phyloP scores from a whole-genome alignment of 2,888 invertebrate species.

The Orchesella flavescens region DNA sequence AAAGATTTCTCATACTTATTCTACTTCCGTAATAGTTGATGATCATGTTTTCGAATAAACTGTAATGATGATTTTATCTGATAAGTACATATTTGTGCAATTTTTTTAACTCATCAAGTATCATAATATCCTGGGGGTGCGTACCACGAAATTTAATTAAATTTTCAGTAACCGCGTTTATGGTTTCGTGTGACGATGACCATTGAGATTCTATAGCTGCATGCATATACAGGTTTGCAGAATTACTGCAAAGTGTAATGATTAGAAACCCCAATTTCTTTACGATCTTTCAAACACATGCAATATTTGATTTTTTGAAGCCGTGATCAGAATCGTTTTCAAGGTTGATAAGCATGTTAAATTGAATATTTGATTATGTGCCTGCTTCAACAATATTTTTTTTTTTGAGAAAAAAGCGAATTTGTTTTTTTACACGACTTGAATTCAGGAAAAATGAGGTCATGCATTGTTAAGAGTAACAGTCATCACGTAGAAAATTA shows the following conservation, averaged over 20 bases:
- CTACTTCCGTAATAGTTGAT: no score
- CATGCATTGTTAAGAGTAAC: slow-evolving; percentile 31
- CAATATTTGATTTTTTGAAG: background rate
- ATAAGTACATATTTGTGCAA: no score
- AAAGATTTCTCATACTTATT: no score
- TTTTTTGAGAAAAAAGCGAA: slow-evolving; percentile 27
- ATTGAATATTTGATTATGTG: background rate
- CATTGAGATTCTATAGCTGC: background rate
- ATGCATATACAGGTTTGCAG: slow-evolving; percentile 2
- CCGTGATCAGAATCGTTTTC: slow-evolving; percentile 22
- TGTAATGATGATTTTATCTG: background rate
- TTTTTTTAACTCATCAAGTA: background rate
- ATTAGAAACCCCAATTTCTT: background rate
- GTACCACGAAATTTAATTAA: background rate
- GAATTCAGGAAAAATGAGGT: slow-evolving; percentile 16
- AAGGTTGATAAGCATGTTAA: slow-evolving; percentile 17
- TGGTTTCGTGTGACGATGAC: background rate
- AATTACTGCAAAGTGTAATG: background rate
- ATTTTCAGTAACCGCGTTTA: background rate
- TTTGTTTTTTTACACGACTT: slow-evolving; percentile 2
- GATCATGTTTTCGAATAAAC: background rate
- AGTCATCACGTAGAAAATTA: slow-evolving; percentile 16
- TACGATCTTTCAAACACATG: background rate
- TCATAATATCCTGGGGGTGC: background rate
- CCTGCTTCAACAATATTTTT: background rate